Conservation (phyloP, 37 sponge, comb jelly and placozoan species). For the Geodia barretti region DNA sequence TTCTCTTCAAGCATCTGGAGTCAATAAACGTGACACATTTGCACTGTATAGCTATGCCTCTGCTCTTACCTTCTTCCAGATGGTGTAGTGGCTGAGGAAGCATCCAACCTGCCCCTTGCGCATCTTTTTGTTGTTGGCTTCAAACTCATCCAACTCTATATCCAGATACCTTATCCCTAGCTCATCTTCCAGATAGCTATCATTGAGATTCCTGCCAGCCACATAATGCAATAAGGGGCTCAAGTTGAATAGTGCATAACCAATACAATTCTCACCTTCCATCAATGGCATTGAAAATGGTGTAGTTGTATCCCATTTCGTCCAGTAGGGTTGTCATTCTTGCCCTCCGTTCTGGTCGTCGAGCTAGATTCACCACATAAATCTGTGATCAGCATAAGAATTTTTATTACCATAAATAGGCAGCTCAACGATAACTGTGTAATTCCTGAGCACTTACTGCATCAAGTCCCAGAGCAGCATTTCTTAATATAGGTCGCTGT, state of each 20-base stretch:
- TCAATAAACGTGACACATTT: too few species aligned
- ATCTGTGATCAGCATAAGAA: constrained; percentile 38
- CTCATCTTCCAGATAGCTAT: constrained; percentile 57
- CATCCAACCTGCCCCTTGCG: constrained; percentile 96
- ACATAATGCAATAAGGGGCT: too few species aligned
- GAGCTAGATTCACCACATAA: constrained; percentile 81
- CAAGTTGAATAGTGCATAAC: too few species aligned
- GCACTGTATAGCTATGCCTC: too few species aligned
- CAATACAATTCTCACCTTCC: too few species aligned
- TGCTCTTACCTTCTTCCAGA: constrained; percentile 93
- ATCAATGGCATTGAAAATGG: constrained; percentile 85
- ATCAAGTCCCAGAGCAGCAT: constrained; percentile 47
- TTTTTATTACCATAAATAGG: too few species aligned
- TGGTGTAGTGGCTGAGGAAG: constrained; percentile 93
- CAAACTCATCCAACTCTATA: constrained; percentile 85
- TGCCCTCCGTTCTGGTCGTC: constrained; percentile 76
- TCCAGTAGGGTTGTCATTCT: constrained; percentile 81
- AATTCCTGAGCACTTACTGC: constrained; percentile 45
- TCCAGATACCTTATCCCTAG: constrained; percentile 71
- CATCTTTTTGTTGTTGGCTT: constrained; percentile 63
- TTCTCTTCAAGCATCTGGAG: constrained; percentile 52
- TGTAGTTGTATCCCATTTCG: constrained; percentile 60
- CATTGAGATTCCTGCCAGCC: constrained; percentile 79
- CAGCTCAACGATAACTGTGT: too few species aligned
- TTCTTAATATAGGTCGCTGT: neutral